Conservation (phyloP, 2,797 vertebrate genomes). For the Rhynchonycteris naso region DNA sequence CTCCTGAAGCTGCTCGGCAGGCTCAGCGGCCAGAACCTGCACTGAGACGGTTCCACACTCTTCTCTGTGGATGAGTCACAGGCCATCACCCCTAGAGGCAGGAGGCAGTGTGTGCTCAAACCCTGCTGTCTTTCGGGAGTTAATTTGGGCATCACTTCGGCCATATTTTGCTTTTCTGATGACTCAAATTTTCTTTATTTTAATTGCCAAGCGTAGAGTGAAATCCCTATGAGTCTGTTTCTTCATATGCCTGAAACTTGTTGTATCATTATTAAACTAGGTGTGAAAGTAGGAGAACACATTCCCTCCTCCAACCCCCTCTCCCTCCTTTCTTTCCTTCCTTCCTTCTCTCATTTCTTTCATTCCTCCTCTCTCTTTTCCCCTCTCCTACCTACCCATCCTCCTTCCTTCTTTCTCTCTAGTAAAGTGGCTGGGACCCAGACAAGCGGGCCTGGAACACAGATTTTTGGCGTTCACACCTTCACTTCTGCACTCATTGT, state of each 20-base stretch:
- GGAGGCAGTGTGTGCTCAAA: background rate
- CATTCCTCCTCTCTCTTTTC: background rate
- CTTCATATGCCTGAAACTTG: background rate
- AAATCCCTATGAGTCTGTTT: background rate
- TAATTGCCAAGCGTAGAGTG: background rate
- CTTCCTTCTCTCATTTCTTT: background rate
- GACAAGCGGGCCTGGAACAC: background rate
- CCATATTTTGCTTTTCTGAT: background rate
- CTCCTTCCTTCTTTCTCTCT: background rate
- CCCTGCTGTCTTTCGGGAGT: background rate
- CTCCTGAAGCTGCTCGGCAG: background rate
- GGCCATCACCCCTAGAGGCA: background rate
- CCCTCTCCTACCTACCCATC: background rate
- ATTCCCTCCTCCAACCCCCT: no score
- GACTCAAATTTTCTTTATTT: background rate
- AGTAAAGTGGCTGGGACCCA: background rate
- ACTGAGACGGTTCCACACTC: background rate
- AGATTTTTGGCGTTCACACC: background rate
- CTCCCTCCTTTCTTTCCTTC: no score
- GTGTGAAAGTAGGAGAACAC: accelerated
- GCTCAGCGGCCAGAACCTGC: accelerated
- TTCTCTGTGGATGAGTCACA: background rate
- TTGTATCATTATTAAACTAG: background rate
- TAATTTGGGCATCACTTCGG: background rate
- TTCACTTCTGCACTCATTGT: background rate